These are phyloP conservation scores for Onychomys torridus DNA, from an alignment of 2,797 vertebrate species.

Conservation along the genomic window DNA sequence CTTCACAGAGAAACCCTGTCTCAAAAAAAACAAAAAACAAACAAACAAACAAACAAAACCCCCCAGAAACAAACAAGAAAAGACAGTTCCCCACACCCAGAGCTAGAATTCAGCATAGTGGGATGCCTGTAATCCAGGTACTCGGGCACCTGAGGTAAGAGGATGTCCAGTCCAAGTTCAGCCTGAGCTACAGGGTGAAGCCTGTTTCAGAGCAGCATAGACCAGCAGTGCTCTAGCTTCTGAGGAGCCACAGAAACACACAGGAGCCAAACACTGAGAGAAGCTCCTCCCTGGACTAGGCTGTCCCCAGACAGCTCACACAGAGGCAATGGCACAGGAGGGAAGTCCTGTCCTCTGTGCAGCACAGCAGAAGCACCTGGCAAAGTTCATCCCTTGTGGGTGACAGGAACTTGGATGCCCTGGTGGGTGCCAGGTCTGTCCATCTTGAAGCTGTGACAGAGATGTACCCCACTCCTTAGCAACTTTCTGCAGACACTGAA, in stretches of 20 bases:
- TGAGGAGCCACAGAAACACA: not conserved
- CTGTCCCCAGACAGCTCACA: not conserved
- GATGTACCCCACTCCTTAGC: not conserved
- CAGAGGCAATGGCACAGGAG: not conserved
- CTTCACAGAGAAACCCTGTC: no score
- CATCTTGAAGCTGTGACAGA: not conserved
- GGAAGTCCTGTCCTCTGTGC: not conserved
- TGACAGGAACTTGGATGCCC: not conserved
- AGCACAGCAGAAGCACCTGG: not conserved
- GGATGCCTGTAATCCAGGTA: not conserved
- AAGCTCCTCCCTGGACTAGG: not conserved
- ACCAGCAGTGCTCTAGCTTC: not conserved
- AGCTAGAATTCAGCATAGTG: not conserved
- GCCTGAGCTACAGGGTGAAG: not conserved
- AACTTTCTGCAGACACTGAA: not conserved
- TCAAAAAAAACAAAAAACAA: no score
- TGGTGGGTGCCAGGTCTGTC: not conserved
- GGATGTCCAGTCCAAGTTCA: not conserved
- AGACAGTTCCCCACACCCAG: not conserved
- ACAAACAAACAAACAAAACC: no score
- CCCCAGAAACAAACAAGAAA: no score
- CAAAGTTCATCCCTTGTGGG: no score
- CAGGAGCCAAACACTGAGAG: not conserved
- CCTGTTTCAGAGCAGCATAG: not conserved
- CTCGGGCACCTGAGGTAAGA: not conserved